A percentile compares a stretch with the other conserved stretches of the same genome.
Evolutionary conservation across 2,797 vertebrate species (phyloP).

Genomic region (Acanthurus lineatus): DNA sequence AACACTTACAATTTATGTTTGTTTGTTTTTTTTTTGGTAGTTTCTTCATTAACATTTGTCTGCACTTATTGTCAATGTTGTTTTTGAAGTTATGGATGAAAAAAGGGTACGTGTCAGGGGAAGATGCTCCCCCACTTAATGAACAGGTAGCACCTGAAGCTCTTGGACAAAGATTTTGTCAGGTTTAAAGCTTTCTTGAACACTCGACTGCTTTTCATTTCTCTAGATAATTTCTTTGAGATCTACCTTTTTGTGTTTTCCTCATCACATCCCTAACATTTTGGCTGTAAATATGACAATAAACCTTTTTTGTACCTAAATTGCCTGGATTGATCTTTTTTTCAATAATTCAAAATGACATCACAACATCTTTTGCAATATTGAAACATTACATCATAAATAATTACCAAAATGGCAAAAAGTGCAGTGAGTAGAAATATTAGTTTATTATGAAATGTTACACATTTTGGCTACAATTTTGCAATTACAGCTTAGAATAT

Average conservation of each 20-base stretch:
- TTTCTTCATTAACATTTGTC: constrained; percentile 30
- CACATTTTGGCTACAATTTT: constrained; percentile 7
- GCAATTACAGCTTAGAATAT: constrained; percentile 19
- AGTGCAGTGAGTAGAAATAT: neutral
- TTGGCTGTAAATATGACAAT: constrained; percentile 81
- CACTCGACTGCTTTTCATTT: constrained; percentile 35
- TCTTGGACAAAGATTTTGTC: constrained; percentile 40
- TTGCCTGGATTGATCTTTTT: constrained; percentile 10
- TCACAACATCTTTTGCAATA: neutral
- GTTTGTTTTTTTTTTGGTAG: constrained; percentile 7
- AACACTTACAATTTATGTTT: neutral
- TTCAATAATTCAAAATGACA: constrained; percentile 4
- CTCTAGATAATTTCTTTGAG: constrained; percentile 16
- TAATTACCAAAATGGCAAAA: neutral
- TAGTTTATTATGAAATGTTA: constrained; percentile 53
- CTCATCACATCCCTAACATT: constrained; percentile 46
- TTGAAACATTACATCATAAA: neutral
- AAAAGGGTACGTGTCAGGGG: constrained; percentile 12
- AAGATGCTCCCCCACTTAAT: neutral
- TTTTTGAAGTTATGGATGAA: constrained; percentile 40
- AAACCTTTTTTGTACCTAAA: constrained; percentile 73
- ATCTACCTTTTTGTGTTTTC: constrained; percentile 57
- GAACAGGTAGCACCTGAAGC: constrained; percentile 37
- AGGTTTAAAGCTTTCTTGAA: constrained; percentile 39
- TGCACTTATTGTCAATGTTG: constrained; percentile 31